phyloP scores from a whole-genome alignment of 2,113 vertebrate species.

The Pitta sordida region DNA sequence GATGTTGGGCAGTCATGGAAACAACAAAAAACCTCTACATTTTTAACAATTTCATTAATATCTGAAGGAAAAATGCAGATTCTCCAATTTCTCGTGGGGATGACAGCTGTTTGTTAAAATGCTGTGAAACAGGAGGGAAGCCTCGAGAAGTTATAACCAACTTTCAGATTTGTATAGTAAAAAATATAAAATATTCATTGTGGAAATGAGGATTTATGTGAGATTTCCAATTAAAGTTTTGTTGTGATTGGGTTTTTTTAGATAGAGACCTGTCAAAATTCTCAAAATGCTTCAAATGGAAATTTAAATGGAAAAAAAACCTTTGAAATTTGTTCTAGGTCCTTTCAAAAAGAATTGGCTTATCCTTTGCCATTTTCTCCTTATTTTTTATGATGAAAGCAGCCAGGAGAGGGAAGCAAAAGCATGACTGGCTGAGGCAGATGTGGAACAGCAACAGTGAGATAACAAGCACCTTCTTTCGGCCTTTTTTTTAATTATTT shows the following conservation, averaged over 20 bases:
- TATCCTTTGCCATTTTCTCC: not conserved
- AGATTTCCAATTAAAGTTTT: not conserved
- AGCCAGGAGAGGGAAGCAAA: not conserved
- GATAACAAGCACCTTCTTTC: not conserved
- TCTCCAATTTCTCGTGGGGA: not conserved
- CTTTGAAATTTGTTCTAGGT: not conserved
- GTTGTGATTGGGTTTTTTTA: not conserved
- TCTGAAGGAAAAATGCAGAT: not conserved
- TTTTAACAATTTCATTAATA: not conserved
- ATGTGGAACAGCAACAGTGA: not conserved
- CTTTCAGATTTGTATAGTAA: not conserved
- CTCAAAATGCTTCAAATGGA: not conserved
- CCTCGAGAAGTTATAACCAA: not conserved
- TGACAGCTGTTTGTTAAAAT: not conserved
- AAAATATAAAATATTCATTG: not conserved
- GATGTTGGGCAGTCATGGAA: not conserved
- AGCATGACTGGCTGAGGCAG: not conserved
- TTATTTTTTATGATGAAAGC: not conserved
- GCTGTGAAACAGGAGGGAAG: not conserved
- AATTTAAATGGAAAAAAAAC: not conserved
- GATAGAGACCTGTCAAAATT: not conserved
- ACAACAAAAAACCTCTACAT: not conserved
- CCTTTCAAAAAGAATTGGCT: not conserved
- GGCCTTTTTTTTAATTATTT: too few relatives aligned
- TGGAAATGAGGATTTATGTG: not conserved